Evolutionary conservation across 30 jellyfish, hydroid and myxozoan species (phyloP), one percentile per base, ranked within the genome.

Genomic region (Pelagia noctiluca): DNA sequence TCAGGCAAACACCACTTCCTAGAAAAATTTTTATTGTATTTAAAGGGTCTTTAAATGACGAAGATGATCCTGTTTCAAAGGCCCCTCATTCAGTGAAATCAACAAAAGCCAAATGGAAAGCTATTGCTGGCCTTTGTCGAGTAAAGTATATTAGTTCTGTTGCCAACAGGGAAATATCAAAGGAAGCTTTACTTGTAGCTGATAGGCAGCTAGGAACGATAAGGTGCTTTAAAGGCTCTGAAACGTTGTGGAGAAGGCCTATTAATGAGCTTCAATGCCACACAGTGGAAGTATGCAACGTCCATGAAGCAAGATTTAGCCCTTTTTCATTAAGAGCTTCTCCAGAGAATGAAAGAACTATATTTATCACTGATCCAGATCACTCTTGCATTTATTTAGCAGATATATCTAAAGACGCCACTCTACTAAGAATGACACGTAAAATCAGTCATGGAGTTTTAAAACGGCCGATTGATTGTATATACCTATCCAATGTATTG

Each of bases 1-100:
- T n/a, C 35, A 22, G 72, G 8, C 72, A 60, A 60, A 26, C 35
- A n/a, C 34, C 72, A 60, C 5, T 8, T 22, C 72, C 72, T n/a
- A 60, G 72, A 24, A 60, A 8, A 16, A 42, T 42, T 42, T 42
- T 42, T 42, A 42, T 42, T 42, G 8, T 16, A 42, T 42, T 16
- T 16, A 5, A 5, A 42, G 57, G 57, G 16, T 8, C 16, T 42
- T 42, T 42, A 5, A 16, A 42, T 42, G 57, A 42, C 57, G 57
- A 42, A 16, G 12, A 42, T 42, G 57, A 42, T 42, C 57, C 57
- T 42, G 57, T 42, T 16, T 16, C 57, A 42, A 42, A 42, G 57
- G 57, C 57, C 57, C 57, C 57, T 5, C 8, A 42, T 16, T 42
- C 57, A 16, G 57, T 42, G 57, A 42, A 42, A 16, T 42, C 57